Percentiles rank a stretch among this genome's conserved stretches.
These are phyloP conservation scores for Aleiodes sp. DNA, from an alignment of 1,140 invertebrate species.

Conservation along the genomic window DNA sequence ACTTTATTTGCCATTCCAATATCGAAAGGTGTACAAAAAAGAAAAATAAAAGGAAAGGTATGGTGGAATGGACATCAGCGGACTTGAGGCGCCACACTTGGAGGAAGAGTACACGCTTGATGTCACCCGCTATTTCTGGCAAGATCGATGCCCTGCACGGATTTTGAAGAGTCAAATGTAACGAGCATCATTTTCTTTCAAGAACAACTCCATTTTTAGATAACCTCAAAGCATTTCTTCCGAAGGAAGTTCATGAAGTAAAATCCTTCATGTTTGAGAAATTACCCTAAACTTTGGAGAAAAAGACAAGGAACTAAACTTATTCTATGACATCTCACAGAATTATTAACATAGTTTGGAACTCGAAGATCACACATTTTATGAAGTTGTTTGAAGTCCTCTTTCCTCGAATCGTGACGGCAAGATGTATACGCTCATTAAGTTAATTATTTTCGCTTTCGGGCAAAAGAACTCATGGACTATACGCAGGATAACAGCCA, in stretches of 20 bases:
- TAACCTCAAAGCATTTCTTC: not conserved
- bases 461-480: not conserved
- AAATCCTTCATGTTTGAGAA: too few species aligned
- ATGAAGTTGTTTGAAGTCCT: not conserved
- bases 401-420: constrained; percentile 10
- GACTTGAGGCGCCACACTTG: constrained; percentile 32
- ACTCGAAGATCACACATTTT: not conserved
- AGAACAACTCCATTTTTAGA: not conserved
- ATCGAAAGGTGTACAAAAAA: constrained; percentile 27
- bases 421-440: constrained; percentile 24
- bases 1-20: constrained; percentile 32
- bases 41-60: constrained; percentile 12
- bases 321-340: too few species aligned
- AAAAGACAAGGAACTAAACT: too few species aligned
- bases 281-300: too few species aligned
- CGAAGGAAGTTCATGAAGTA: not conserved
- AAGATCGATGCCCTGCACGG: constrained; percentile 27
- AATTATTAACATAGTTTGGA: too few species aligned
- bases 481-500: not conserved
- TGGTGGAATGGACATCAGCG: not conserved
- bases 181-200: not conserved
- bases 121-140: constrained; percentile 36
- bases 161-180: constrained; percentile 10
- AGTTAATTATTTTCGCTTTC: constrained; percentile 27
- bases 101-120: constrained; percentile 15